Base-by-base conservation (phyloP, 1,140 invertebrate species). In the Drosophila varians region DNA sequence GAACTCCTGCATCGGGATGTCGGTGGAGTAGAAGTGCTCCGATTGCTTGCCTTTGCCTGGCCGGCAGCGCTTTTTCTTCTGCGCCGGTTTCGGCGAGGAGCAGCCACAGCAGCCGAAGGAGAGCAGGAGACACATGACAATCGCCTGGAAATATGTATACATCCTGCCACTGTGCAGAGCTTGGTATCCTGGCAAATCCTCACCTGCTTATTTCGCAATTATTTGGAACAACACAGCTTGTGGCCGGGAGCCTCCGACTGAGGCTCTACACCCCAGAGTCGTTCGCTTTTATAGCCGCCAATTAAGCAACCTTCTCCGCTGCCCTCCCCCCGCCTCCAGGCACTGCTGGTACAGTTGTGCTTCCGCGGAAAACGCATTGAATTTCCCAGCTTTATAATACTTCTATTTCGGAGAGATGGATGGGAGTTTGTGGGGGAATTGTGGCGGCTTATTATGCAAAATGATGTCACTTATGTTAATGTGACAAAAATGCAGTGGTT, bases 401-500 rank as follows among this genome's bases (percentile, higher is more conserved):
- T n/a, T n/a, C n/a, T n/a, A n/a, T n/a, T n/a, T n/a, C n/a, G n/a
- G n/a, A n/a, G n/a, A n/a, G 18, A 55, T n/a, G 38, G 12, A 4
- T 2, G 42, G 40, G 4, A 26, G 36, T 31, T 8, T 8, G 23
- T 25, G n/a, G n/a, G n/a, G n/a, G n/a, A n/a, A n/a, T n/a, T n/a
- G n/a, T n/a, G n/a, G 4, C 16, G n/a, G 9, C 36, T 54, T 16
- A 69, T 57, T 49, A 69, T 70, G 66, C 65, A 71, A 71, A 71
- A 52, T 70, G 65, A 36, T 71, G 47, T 51, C 68, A 45, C 53
- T 71, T 71, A 60, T 71, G 65, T 34, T 70, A 38, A 71, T 66
- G 45, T 26, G 36, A 14, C 38, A 12, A 58, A 70, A 70, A 48
- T 45, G 26, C 54, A 42, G 28, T 51, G n/a, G 8, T 43, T 25